Percentiles rank a stretch among this genome's conserved stretches.
These are phyloP conservation scores for Trinectes maculatus DNA, from an alignment of 2,113 vertebrate genomes.

Conservation along the genomic window DNA sequence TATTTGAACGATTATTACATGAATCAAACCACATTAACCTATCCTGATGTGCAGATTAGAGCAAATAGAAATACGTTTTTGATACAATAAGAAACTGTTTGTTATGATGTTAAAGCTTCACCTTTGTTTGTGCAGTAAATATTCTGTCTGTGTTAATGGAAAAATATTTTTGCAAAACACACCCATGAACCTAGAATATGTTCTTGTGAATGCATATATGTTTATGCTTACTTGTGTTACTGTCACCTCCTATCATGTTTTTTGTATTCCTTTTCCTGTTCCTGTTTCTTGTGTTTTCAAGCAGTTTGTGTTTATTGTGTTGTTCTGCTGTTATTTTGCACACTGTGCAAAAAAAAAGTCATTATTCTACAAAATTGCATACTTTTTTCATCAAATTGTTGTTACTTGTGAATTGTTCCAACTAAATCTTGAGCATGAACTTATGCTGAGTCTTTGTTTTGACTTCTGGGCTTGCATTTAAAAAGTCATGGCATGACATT, in stretches of 20 bases:
- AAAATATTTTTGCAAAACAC: background rate
- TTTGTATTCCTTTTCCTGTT: slow-evolving; percentile 21
- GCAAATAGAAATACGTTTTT: background rate
- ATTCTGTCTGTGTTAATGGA: background rate
- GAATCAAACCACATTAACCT: background rate
- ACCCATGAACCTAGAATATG: background rate
- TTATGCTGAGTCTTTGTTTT: background rate
- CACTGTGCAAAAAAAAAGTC: background rate
- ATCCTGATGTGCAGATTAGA: background rate
- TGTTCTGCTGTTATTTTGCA: background rate
- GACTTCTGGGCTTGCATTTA: background rate
- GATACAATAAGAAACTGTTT: background rate
- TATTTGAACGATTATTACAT: slow-evolving; percentile 3
- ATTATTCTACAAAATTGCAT: background rate
- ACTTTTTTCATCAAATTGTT: background rate
- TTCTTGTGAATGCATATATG: background rate
- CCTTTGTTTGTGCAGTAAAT: background rate
- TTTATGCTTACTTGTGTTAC: slow-evolving; percentile 6
- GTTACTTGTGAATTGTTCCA: too few species aligned
- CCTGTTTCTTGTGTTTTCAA: background rate
- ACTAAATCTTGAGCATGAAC: background rate
- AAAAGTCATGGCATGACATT: background rate
- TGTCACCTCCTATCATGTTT: slow-evolving; percentile 25
- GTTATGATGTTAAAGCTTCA: background rate
- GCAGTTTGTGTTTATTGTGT: background rate